phyloP scores from a whole-genome alignment of 2,888 invertebrate species.

The Agrotis segetum region DNA sequence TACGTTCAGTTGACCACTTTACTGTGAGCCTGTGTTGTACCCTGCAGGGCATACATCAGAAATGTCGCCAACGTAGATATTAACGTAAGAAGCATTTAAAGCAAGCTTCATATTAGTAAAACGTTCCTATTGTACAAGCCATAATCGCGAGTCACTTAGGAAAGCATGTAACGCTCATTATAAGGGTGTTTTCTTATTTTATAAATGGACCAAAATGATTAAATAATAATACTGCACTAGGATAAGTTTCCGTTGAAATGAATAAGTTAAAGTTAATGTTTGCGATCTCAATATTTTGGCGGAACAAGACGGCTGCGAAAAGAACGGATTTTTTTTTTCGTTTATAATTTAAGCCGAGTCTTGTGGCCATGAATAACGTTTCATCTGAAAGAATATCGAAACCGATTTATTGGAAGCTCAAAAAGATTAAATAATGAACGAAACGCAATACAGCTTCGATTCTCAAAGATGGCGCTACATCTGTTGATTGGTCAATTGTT shows the following conservation, averaged over 20 bases:
- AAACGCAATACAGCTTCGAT: not conserved
- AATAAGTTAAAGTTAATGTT: slow-evolving; percentile 15
- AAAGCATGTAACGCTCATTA: slow-evolving; percentile 30
- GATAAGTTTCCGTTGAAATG: slow-evolving; percentile 28
- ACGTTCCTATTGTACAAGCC: slow-evolving; percentile 65
- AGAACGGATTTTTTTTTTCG: not conserved
- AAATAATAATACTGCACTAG: slow-evolving; percentile 42
- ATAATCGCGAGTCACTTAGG: slow-evolving; percentile 62
- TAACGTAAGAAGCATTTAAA: slow-evolving; percentile 26
- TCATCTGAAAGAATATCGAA: not conserved
- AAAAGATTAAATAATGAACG: not conserved
- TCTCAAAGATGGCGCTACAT: slow-evolving; percentile 8
- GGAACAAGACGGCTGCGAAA: slow-evolving; percentile 7
- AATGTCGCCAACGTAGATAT: slow-evolving; percentile 26
- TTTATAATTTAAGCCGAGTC: not conserved
- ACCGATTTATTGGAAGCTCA: not conserved
- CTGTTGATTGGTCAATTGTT: not conserved
- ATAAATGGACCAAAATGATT: slow-evolving; percentile 61
- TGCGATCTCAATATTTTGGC: slow-evolving; percentile 40
- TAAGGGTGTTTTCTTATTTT: slow-evolving; percentile 49
- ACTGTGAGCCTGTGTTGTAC: no score
- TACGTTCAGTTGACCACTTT: slow-evolving; percentile 6
- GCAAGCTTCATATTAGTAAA: slow-evolving; percentile 23
- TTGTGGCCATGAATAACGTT: not conserved
- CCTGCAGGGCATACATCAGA: no score